These are phyloP conservation scores for Oryzias celebensis DNA, from an alignment of 2,113 vertebrate genomes.

Conservation along the genomic window DNA sequence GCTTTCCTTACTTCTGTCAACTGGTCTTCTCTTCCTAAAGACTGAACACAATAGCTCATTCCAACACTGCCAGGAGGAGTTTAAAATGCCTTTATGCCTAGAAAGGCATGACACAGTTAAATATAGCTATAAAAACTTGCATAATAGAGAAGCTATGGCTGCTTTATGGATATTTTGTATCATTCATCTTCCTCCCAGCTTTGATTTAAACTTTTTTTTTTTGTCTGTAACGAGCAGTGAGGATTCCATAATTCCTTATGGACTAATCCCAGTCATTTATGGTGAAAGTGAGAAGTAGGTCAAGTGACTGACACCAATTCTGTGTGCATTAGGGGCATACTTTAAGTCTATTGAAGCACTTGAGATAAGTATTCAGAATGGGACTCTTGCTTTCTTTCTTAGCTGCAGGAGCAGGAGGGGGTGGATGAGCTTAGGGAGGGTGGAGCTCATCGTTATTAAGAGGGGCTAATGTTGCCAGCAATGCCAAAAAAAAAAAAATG, in stretches of 20 bases:
- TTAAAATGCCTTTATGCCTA: slow-evolving; percentile 47
- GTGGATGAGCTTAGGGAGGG: neutral
- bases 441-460: slow-evolving; percentile 16
- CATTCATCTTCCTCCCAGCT: slow-evolving; percentile 1
- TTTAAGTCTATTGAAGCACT: slow-evolving; percentile 58
- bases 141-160: slow-evolving; percentile 8
- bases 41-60: slow-evolving; percentile 9
- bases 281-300: slow-evolving; percentile 68
- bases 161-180: slow-evolving; percentile 21
- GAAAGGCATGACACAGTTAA: slow-evolving; percentile 38
- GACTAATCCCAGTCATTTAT: slow-evolving; percentile 44
- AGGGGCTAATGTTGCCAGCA: neutral
- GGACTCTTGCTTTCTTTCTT: slow-evolving; percentile 41
- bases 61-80: slow-evolving; percentile 22
- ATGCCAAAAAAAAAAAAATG: no score
- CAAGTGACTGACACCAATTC: slow-evolving; percentile 64
- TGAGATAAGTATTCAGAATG: slow-evolving; percentile 57
- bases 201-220: neutral
- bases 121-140: slow-evolving; percentile 43
- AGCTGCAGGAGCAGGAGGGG: slow-evolving; percentile 16
- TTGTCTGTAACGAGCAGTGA: slow-evolving; percentile 11
- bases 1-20: slow-evolving; percentile 33
- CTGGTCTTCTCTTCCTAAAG: slow-evolving; percentile 16
- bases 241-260: slow-evolving; percentile 20
- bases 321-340: slow-evolving; percentile 54